Base-by-base conservation (phyloP, 2,888 invertebrate species). In the Epistrophella euchroma region DNA sequence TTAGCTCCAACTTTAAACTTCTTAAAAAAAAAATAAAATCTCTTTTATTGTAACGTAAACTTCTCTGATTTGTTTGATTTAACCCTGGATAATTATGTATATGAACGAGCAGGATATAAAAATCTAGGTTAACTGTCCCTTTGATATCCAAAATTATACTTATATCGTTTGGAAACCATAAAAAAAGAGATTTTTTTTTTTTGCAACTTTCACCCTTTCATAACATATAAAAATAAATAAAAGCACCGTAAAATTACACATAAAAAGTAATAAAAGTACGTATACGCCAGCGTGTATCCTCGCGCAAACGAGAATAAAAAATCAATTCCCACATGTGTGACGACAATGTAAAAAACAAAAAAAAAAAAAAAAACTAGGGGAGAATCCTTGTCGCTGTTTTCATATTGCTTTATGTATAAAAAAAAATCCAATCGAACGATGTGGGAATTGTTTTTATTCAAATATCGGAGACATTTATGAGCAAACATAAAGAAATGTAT, bases 381-480 rank as follows among this genome's bases (percentile, higher is more conserved):
- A 75, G 28, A 45, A 47, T 66, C 28, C 52, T 60, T 68, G 74
- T 75, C 83, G 74, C 40, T 58, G 35, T 25, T 25, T 37, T 35
- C 13, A 32, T 78, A 32, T 28, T 52, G n/a, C 35, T 10, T 37
- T 11, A 58, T 35, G 35, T 86, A 88, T 88, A 25, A 90, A 32
- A 28, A 28, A 28, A 90, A 90, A 90, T 90, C 89, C 90, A 90
- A 91, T 91, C 90, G 91, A 90, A 92, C 91, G 91, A 90, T 90
- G 91, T 91, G 91, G 90, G 91, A 91, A 92, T 91, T 92, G 90
- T 89, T 89, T 90, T 88, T 88, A 88, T 86, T 88, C 88, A 83
- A 86, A 83, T 86, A 83, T 86, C 64, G 60, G 35, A 56, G 82
- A 86, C 86, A 78, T 82, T 86, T 86, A 86, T 82, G 73, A 82